Evolutionary conservation across 2,113 vertebrate genomes (phyloP).

Genomic region (Eurypyga helias): DNA sequence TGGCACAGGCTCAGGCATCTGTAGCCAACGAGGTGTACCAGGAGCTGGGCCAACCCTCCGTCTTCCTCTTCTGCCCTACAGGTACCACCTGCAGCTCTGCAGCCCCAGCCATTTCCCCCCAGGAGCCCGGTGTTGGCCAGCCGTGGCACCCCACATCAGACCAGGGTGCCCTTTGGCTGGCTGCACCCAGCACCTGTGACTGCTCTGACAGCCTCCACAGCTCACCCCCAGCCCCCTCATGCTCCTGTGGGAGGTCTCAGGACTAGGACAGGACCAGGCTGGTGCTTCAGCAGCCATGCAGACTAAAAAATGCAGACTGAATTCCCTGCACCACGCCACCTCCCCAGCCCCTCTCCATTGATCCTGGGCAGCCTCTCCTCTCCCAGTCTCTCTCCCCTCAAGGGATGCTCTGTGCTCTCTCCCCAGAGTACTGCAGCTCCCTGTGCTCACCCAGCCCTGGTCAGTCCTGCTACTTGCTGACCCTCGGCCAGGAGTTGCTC

Average conservation of each 20-base stretch:
- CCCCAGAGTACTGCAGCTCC: conserved; percentile 81
- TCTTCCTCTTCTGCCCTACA: conserved; percentile 91
- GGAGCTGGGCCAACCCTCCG: conserved; percentile 81
- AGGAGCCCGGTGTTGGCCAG: not conserved
- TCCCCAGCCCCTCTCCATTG: not conserved
- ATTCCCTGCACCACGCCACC: accelerated
- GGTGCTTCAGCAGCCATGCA: not conserved
- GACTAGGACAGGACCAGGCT: not conserved
- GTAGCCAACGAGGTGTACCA: conserved; percentile 85
- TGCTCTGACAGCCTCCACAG: not conserved
- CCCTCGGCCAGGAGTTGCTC: conserved; percentile 82
- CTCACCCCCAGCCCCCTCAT: not conserved
- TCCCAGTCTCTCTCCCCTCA: not conserved
- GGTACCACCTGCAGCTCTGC: conserved; percentile 47
- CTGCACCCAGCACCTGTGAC: not conserved
- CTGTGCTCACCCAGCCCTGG: conserved; percentile 84
- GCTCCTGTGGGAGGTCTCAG: not conserved
- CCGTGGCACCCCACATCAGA: not conserved
- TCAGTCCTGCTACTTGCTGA: conserved; percentile 84
- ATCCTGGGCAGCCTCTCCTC: not conserved
- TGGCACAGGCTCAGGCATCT: conserved; percentile 86
- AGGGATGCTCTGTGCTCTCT: not conserved
- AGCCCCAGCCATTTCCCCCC: not conserved
- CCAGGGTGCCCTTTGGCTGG: not conserved
- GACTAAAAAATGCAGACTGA: accelerated